These are phyloP conservation scores for Chalcosyrphus nemorum DNA, from an alignment of 2,888 invertebrate species.

Conservation along the genomic window DNA sequence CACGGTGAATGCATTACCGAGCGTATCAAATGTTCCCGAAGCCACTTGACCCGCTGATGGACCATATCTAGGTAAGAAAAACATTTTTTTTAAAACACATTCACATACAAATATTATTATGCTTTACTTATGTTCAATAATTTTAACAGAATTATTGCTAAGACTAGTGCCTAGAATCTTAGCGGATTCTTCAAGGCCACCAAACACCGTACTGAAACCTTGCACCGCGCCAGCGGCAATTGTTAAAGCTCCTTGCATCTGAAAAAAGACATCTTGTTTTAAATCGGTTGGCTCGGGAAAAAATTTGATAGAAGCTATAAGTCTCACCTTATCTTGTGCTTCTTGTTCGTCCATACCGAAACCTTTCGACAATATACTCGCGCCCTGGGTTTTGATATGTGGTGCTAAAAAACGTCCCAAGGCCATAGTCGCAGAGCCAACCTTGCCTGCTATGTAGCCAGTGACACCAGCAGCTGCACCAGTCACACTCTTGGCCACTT, in stretches of 20 bases:
- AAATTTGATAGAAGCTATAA: too few species aligned
- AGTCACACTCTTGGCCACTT: slow-evolving; percentile 87
- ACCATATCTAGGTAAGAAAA: slow-evolving; percentile 85
- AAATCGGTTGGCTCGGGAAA: too few species aligned
- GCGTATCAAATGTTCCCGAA: slow-evolving; percentile 86
- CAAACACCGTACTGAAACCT: slow-evolving; percentile 88
- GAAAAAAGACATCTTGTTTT: too few species aligned
- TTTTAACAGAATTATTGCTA: slow-evolving; percentile 88
- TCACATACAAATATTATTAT: slow-evolving; percentile 23
- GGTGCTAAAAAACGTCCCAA: slow-evolving; percentile 87
- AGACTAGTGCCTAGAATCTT: slow-evolving; percentile 85
- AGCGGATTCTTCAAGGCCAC: slow-evolving; percentile 88
- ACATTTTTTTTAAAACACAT: not conserved
- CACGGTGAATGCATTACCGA: slow-evolving; percentile 87
- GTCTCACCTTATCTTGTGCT: slow-evolving; percentile 83
- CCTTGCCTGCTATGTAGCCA: slow-evolving; percentile 84
- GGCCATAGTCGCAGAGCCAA: slow-evolving; percentile 87
- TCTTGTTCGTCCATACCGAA: slow-evolving; percentile 83
- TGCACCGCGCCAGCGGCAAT: slow-evolving; percentile 88
- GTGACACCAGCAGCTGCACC: slow-evolving; percentile 87
- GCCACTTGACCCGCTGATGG: slow-evolving; percentile 86
- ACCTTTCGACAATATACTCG: slow-evolving; percentile 84
- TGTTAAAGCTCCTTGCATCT: slow-evolving; percentile 81
- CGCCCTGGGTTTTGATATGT: slow-evolving; percentile 86
- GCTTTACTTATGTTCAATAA: slow-evolving; percentile 88